Conservation (phyloP, 2,888 invertebrate species). For the Eubasilissa splendida region DNA sequence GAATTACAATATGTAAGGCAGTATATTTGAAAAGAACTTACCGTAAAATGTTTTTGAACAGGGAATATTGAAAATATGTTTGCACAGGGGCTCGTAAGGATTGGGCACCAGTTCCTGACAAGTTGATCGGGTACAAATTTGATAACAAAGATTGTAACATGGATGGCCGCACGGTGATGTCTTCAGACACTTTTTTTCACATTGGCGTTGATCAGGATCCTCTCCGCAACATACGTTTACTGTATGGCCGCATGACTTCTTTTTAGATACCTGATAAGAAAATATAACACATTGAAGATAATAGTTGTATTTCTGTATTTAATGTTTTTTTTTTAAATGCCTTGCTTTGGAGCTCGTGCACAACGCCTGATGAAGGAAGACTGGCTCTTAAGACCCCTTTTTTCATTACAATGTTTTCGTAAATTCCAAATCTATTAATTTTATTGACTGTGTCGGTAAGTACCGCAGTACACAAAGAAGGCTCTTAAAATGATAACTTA, state of each 20-base stretch:
- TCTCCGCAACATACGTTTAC: conserved; percentile 65
- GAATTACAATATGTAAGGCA: too few relatives aligned
- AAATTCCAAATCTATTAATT: too few relatives aligned
- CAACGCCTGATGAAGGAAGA: too few relatives aligned
- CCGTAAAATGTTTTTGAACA: conserved; percentile 63
- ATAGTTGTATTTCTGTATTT: too few relatives aligned
- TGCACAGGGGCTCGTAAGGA: conserved; percentile 66
- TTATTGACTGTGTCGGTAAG: too few relatives aligned
- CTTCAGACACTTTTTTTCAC: conserved; percentile 60
- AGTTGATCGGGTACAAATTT: conserved; percentile 62
- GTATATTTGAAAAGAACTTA: not conserved
- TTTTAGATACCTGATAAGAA: conserved; percentile 66
- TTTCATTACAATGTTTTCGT: too few relatives aligned
- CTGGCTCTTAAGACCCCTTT: too few relatives aligned
- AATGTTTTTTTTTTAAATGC: too few relatives aligned
- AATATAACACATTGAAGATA: too few relatives aligned
- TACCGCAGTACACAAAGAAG: too few relatives aligned
- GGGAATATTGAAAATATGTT: conserved; percentile 67
- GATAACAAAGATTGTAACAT: conserved; percentile 66
- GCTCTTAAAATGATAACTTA: too few relatives aligned
- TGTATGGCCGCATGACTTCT: conserved; percentile 67
- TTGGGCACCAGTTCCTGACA: conserved; percentile 64
- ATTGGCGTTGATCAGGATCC: conserved; percentile 62
- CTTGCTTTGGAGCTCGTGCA: too few relatives aligned
- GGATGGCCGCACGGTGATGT: conserved; percentile 68